phyloP scores from a whole-genome alignment of 2,797 vertebrate genomes.

The Synanceia verrucosa region DNA sequence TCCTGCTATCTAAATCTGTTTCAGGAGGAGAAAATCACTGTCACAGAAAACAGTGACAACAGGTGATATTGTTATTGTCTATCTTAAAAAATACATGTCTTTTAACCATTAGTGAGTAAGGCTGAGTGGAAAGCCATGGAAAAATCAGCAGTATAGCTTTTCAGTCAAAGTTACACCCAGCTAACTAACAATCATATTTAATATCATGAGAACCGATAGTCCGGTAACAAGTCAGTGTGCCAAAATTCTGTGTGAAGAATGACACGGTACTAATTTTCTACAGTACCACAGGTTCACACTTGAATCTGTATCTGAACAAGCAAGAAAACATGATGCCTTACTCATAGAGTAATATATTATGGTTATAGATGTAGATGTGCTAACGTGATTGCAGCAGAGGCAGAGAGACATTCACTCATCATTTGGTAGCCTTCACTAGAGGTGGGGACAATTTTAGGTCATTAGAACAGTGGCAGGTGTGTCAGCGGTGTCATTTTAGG shows the following conservation, averaged over 20 bases:
- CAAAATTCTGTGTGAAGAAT: no score
- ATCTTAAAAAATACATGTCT: neutral
- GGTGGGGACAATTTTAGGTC: slow-evolving; percentile 33
- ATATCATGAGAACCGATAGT: no score
- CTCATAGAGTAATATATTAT: neutral
- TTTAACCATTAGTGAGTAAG: neutral
- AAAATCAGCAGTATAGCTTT: neutral
- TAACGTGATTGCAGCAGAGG: slow-evolving; percentile 10
- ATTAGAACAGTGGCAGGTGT: slow-evolving; percentile 37
- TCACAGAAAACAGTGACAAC: neutral
- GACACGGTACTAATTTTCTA: no score
- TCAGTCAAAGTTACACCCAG: neutral
- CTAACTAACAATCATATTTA: neutral
- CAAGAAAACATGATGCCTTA: neutral
- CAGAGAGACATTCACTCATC: slow-evolving; percentile 19
- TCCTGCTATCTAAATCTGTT: neutral
- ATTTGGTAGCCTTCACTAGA: slow-evolving; percentile 31
- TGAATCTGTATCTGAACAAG: no score
- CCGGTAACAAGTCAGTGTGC: no score
- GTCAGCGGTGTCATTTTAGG: no score
- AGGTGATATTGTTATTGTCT: neutral
- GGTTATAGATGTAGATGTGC: neutral
- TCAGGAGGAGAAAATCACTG: neutral
- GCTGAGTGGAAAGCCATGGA: neutral
- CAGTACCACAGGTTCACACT: no score